Evolutionary conservation across 2,797 vertebrate species (phyloP).

Genomic region (Helicolenus hilgendorfi): DNA sequence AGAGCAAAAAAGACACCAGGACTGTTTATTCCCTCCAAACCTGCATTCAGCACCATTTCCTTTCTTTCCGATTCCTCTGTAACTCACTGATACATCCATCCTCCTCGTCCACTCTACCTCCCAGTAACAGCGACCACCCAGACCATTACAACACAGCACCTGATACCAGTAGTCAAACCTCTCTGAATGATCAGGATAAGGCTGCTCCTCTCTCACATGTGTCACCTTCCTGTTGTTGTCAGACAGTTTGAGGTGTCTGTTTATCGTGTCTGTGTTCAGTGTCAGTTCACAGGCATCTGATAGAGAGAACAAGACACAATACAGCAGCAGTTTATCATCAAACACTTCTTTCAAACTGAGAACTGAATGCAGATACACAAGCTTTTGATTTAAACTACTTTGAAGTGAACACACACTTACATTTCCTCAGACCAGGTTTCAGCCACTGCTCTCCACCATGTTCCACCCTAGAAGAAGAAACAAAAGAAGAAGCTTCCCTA

Average conservation of each 20-base stretch:
- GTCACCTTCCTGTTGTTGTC: neutral
- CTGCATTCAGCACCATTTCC: neutral
- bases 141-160: neutral
- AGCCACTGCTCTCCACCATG: conserved; percentile 14
- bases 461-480: conserved; percentile 3
- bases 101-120: conserved; percentile 9
- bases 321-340: neutral
- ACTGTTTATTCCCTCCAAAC: neutral
- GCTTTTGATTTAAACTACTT: neutral
- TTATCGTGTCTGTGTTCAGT: neutral
- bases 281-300: neutral
- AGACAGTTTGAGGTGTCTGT: neutral
- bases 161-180: neutral
- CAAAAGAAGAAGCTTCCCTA: neutral
- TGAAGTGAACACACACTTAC: conserved; percentile 16
- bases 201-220: neutral
- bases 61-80: neutral
- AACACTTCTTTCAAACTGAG: neutral
- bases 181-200: neutral
- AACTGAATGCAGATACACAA: neutral
- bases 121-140: conserved; percentile 15
- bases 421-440: conserved; percentile 27
- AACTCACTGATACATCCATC: conserved; percentile 4
- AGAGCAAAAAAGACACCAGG: neutral
- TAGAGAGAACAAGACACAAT: neutral